These are phyloP conservation scores for Hirudinaria manillensis DNA, from an alignment of 2,888 invertebrate genomes.

Conservation along the genomic window DNA sequence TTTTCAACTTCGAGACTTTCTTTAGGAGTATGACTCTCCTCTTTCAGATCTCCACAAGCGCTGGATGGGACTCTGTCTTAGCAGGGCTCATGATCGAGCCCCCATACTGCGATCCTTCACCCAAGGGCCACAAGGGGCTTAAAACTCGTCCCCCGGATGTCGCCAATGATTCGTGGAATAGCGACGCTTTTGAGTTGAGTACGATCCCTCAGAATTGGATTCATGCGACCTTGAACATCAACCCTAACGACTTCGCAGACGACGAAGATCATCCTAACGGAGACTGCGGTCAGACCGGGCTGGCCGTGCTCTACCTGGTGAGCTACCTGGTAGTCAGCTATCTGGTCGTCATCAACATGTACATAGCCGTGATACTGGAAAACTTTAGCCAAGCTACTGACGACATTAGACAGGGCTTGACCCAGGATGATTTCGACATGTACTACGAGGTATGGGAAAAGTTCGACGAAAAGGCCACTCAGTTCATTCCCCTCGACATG, in stretches of 20 bases:
- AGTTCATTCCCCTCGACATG: slow-evolving; percentile 89
- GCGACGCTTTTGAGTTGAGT: not conserved
- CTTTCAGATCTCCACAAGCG: slow-evolving; percentile 68
- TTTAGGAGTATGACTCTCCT: slow-evolving; percentile 95
- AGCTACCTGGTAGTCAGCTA: slow-evolving; percentile 96
- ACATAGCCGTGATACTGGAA: slow-evolving; percentile 97
- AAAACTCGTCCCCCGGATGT: too few relatives aligned
- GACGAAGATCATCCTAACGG: slow-evolving; percentile 37
- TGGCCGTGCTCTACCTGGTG: slow-evolving; percentile 88
- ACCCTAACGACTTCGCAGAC: slow-evolving; percentile 2
- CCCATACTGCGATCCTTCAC: slow-evolving; percentile 23
- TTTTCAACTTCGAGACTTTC: slow-evolving; percentile 97
- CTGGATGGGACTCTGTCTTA: slow-evolving; percentile 88
- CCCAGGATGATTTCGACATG: slow-evolving; percentile 98
- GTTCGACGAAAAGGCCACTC: slow-evolving; percentile 94
- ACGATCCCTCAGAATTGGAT: not conserved
- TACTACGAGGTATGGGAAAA: slow-evolving; percentile 99
- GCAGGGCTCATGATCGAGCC: slow-evolving; percentile 83
- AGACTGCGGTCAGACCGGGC: slow-evolving; percentile 85
- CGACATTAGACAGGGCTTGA: slow-evolving; percentile 74
- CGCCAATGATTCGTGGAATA: not conserved
- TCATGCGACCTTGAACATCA: not conserved
- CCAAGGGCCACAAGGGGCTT: not conserved
- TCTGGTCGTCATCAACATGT: slow-evolving; percentile 98
- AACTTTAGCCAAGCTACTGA: slow-evolving; percentile 97